These are phyloP conservation scores for Bombus affinis DNA, from an alignment of 1,140 invertebrate genomes.

Conservation along the genomic window DNA sequence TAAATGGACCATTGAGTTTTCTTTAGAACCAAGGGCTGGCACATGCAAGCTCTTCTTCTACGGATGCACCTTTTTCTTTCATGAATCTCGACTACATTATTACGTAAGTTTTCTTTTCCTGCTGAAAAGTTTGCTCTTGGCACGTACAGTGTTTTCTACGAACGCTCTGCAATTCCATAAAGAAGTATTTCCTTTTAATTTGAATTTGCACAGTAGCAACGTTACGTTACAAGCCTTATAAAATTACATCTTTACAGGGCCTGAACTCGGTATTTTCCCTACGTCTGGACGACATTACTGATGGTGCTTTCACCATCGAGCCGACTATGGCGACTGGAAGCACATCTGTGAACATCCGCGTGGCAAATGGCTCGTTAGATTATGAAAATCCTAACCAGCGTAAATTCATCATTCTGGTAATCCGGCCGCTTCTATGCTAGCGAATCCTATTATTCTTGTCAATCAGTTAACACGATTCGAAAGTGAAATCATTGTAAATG, in stretches of 20 bases:
- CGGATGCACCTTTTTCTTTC: too few species aligned
- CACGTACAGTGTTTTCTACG: too few species aligned
- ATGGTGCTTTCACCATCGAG: conserved; percentile 91
- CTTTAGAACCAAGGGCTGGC: too few species aligned
- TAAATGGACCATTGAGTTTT: too few species aligned
- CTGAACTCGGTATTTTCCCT: conserved; percentile 91
- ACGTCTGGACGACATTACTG: conserved; percentile 89
- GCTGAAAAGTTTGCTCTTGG: too few species aligned
- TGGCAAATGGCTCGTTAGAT: conserved; percentile 91
- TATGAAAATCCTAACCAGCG: conserved; percentile 96
- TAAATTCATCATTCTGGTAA: conserved; percentile 94
- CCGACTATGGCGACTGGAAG: conserved; percentile 90
- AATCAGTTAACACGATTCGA: too few species aligned
- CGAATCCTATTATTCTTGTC: not conserved
- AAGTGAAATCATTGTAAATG: conserved; percentile 10
- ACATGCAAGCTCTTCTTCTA: too few species aligned
- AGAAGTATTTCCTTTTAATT: not conserved
- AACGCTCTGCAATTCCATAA: not conserved
- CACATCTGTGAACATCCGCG: conserved; percentile 90
- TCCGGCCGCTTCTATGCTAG: conserved; percentile 29
- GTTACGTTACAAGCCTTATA: conserved; percentile 8
- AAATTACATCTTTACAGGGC: conserved; percentile 83
- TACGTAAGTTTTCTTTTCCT: too few species aligned
- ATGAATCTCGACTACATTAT: too few species aligned
- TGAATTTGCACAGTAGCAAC: not conserved